Evolutionary conservation across 2,888 invertebrate genomes (phyloP), one percentile per base, ranked within the genome.

Genomic region (Drosophila crucigera): DNA sequence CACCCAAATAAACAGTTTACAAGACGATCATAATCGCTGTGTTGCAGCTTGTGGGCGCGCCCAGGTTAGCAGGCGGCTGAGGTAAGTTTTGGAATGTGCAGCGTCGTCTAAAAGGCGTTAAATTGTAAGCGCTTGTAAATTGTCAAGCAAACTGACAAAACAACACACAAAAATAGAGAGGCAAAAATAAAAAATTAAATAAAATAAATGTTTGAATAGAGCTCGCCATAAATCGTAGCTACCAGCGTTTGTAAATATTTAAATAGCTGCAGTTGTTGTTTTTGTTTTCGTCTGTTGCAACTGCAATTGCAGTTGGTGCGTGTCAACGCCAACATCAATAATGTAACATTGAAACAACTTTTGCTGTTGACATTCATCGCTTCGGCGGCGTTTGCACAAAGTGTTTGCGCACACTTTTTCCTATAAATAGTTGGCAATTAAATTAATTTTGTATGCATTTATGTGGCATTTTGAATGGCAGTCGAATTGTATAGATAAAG

Each of bases 371-470:
- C 77, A 80, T 86, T 84, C 74, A 78, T 74, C 80, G 80, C 62
- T 35, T 69, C 72, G 80, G 49, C 84, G 87, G 84, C 84, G 62
- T 76, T 78, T 73, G 22, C 67, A 76, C 84, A 84, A 84, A 84
- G 80, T 76, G 73, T 80, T 78, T 75, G 77, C 47, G 55, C 60
- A 59, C 39, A 55, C 22, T 19, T 55, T 66, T 68, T 55, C 52
- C 66, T 71, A 72, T 74, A 75, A 80, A 84, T 80, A 73, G 80
- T 66, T 71, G 76, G 60, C 71, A 87, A 87, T 84, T 87, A 87
- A 82, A 82, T 50, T 31, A 25, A 71, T 63, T 70, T 65, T 55
- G 47, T 41, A 69, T 77, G 59, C 66, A 61, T 50, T 71, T 66
- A 56, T 56, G 28, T 22, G 47, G 28, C 19, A 52, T 19, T 31